Conservation (phyloP, 2,113 vertebrate species). For the Crotalus horridus region DNA sequence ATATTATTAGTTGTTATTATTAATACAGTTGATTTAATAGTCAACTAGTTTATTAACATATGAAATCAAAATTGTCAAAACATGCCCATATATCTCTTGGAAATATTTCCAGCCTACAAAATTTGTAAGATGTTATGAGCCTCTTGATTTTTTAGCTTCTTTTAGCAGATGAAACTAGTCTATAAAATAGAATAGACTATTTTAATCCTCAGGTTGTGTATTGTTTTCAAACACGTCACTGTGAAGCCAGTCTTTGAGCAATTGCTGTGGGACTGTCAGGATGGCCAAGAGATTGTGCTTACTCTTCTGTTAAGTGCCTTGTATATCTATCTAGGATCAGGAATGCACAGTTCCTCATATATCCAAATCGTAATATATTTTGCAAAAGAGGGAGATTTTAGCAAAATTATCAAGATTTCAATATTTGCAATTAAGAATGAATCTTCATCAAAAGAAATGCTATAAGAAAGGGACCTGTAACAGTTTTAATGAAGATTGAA, state of each 20-base stretch:
- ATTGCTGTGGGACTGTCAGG: neutral
- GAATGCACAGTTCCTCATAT: neutral
- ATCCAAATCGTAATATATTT: neutral
- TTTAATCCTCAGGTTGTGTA: neutral
- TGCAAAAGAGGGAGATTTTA: neutral
- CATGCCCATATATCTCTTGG: neutral
- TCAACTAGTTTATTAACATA: neutral
- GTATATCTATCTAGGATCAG: neutral
- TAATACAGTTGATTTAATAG: neutral
- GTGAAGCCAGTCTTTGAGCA: neutral
- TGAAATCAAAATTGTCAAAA: neutral
- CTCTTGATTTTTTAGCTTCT: neutral
- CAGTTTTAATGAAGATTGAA: neutral
- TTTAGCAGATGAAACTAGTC: neutral
- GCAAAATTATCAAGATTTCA: neutral
- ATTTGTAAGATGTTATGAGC: neutral
- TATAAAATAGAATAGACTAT: neutral
- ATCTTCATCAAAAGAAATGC: neutral
- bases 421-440: neutral
- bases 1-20: neutral
- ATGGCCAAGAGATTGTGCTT: neutral
- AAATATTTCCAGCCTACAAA: neutral
- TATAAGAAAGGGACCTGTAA: neutral
- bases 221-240: neutral
- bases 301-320: neutral